Evolutionary conservation across 2,797 vertebrate species (phyloP).

Genomic region (Setipinna tenuifilis): DNA sequence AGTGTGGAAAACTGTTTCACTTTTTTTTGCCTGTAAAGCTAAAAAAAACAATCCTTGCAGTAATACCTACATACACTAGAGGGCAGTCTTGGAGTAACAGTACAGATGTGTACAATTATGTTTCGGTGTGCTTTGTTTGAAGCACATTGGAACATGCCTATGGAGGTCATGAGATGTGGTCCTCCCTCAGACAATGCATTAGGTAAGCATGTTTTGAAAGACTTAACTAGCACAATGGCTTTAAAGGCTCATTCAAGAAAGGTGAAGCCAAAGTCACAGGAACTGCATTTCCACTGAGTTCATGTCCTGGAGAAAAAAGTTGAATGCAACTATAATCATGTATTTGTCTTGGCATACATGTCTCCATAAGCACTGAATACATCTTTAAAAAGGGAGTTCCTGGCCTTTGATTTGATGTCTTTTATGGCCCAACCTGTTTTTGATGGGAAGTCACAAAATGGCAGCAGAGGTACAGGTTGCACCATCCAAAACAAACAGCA

Average conservation of each 20-base stretch:
- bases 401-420: background rate
- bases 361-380: background rate
- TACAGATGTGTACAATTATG: background rate
- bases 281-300: background rate
- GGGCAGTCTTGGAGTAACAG: background rate
- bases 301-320: background rate
- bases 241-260: background rate
- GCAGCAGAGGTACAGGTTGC: background rate
- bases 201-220: background rate
- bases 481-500: constrained; percentile 17
- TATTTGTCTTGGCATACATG: background rate
- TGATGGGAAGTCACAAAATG: background rate
- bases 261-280: background rate
- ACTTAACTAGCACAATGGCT: background rate
- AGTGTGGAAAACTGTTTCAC: background rate
- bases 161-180: background rate
- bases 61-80: background rate
- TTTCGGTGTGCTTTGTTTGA: background rate
- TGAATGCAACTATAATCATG: background rate
- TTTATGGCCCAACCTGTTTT: background rate
- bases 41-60: background rate
- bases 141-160: background rate
- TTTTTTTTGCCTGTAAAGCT: no score
- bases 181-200: background rate
- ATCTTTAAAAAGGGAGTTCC: background rate